Evolutionary conservation across 2,888 invertebrate species (phyloP), one percentile per base, ranked within the genome.

Genomic region (Trachelus stipa): DNA sequence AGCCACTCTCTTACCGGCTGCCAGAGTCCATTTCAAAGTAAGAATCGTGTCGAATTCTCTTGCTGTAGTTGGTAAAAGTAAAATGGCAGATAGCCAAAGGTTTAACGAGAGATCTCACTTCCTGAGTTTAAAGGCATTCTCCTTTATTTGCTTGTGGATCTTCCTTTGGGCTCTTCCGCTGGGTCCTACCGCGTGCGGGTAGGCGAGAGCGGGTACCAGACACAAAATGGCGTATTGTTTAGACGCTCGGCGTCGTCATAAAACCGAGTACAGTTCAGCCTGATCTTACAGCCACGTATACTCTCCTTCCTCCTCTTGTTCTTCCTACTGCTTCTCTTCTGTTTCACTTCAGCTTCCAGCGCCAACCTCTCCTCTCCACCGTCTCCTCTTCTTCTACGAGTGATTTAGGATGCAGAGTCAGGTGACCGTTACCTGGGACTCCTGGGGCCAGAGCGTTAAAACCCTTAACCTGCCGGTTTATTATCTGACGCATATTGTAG

Each of bases 401-500:
- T 81, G 81, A 81, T 80, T 84, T 83, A 83, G 79, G 79, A 76
- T 74, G 74, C 68, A 73, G 68, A 35, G 81, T 76, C 77, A 79
- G 77, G 74, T 78, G 75, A 74, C 75, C 76, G 79, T 79, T 82
- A 81, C 80, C 81, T 79, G 83, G 68, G 56, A 71, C 68, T 68
- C 33, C 34, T 56, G 73, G 79, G 77, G 37, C 71, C 71, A 33
- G 56, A 56, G 34, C 71, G 33, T 71, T 71, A 77, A 79, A 82
- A 80, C 86, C 84, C 83, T 84, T 84, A 86, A 87, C 85, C 87
- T 84, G 85, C 81, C 35, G 79, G 82, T 87, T 86, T 84, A 88
- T 87, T 86, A 85, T 87, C 81, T 83, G 77, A 79, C 78, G 81
- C 81, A 81, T 80, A 83, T 81, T 83, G 81, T 81, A 77, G 78